Evolutionary conservation across 2,888 invertebrate species (phyloP).

Genomic region (Yponomeuta evonymella): DNA sequence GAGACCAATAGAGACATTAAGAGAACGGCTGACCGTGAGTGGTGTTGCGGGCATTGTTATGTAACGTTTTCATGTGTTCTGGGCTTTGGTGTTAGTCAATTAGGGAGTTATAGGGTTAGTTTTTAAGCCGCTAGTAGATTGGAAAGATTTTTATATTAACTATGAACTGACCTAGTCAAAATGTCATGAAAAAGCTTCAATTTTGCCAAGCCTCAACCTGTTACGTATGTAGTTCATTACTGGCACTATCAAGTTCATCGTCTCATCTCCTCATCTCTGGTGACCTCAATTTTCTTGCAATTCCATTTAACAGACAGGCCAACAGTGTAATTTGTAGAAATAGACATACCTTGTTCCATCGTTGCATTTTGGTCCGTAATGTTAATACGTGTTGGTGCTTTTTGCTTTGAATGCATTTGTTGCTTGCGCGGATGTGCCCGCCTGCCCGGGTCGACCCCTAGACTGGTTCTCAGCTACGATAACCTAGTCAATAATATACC

Average conservation of each 20-base stretch:
- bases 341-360: background rate
- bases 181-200: background rate
- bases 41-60: background rate
- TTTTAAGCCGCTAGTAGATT: too few relatives aligned
- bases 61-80: background rate
- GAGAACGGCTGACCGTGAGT: conserved; percentile 5
- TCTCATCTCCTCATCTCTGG: background rate
- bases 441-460: background rate
- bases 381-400: background rate
- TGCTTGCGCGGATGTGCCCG: background rate
- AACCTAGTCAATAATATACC: background rate
- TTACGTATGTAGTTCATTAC: background rate
- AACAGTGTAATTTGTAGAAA: background rate
- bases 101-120: background rate
- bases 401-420: background rate
- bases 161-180: too few relatives aligned
- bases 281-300: background rate
- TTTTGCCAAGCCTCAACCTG: background rate
- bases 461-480: background rate
- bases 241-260: background rate
- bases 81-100: conserved; percentile 17
- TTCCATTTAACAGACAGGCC: background rate
- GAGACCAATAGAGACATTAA: background rate
- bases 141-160: too few relatives aligned
- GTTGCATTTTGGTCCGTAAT: background rate